Evolutionary conservation across 2,888 invertebrate genomes (phyloP).

Genomic region (Temnothorax unifasciatus): DNA sequence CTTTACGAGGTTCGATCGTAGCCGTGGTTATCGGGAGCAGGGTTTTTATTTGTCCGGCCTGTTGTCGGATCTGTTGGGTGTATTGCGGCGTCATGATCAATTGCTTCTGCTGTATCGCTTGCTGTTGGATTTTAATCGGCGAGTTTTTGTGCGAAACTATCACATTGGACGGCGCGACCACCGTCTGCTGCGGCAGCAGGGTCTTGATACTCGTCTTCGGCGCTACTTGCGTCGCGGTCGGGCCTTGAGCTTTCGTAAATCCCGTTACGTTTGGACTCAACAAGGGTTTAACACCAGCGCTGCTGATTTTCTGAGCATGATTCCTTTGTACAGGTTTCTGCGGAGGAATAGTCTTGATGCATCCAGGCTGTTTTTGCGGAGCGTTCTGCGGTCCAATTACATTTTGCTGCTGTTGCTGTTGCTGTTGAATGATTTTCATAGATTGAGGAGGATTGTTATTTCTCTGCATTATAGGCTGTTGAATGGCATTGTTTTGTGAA

Average conservation of each 20-base stretch:
- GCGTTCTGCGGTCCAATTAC: conserved; percentile 76
- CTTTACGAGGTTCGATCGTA: conserved; percentile 75
- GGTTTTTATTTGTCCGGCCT: conserved; percentile 80
- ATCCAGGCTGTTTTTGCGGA: conserved; percentile 82
- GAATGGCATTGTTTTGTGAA: conserved; percentile 73
- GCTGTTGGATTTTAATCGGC: conserved; percentile 80
- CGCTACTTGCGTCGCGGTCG: conserved; percentile 55
- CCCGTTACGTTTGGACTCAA: conserved; percentile 80
- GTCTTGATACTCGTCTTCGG: conserved; percentile 80
- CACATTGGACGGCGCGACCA: conserved; percentile 57
- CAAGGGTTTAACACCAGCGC: conserved; percentile 84
- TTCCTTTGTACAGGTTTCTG: conserved; percentile 84
- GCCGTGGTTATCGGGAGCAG: conserved; percentile 75
- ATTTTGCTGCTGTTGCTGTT: conserved; percentile 83
- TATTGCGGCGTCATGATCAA: conserved; percentile 76
- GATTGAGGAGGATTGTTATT: conserved; percentile 83
- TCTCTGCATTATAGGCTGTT: conserved; percentile 70
- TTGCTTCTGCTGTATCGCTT: conserved; percentile 81
- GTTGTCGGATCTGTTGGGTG: conserved; percentile 75
- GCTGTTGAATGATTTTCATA: conserved; percentile 88
- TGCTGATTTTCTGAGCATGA: conserved; percentile 87
- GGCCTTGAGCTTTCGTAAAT: conserved; percentile 74
- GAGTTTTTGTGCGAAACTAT: conserved; percentile 78
- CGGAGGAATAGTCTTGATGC: conserved; percentile 83
- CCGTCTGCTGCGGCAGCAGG: conserved; percentile 75